These are phyloP conservation scores for Lamellibrachia satsuma DNA, from an alignment of 2,888 invertebrate species.

Conservation along the genomic window DNA sequence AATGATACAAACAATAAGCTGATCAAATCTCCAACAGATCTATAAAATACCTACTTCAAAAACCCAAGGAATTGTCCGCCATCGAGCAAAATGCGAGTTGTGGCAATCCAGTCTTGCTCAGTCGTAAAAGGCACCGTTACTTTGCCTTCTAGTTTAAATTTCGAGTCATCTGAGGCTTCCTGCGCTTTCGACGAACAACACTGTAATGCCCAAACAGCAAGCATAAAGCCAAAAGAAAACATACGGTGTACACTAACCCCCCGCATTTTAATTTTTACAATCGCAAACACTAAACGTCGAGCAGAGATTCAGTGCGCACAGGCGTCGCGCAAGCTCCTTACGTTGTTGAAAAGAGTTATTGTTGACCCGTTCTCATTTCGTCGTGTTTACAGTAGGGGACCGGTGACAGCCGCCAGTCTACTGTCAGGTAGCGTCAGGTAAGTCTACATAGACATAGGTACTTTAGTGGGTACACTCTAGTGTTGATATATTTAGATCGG, in stretches of 20 bases:
- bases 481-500: neutral
- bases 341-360: neutral
- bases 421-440: neutral
- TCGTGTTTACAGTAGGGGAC: constrained; percentile 12
- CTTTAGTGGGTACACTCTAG: neutral
- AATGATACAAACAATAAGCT: neutral
- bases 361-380: constrained; percentile 9
- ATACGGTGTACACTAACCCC: neutral
- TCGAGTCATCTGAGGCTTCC: neutral
- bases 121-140: constrained; percentile 56
- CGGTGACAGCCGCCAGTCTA: neutral
- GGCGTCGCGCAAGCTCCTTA: neutral
- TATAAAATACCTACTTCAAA: constrained; percentile 69
- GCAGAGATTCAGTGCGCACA: neutral
- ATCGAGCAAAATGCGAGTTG: constrained; percentile 75
- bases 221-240: constrained; percentile 3
- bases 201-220: neutral
- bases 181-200: neutral
- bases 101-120: constrained; percentile 61
- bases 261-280: constrained; percentile 10
- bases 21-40: neutral
- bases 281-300: neutral
- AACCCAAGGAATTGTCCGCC: constrained; percentile 89
- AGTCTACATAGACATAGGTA: neutral
- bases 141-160: constrained; percentile 54